Evolutionary conservation across 30 jellyfish, hydroid and myxozoan genomes (phyloP), one percentile per base, ranked within the genome.

Genomic region (Calvadosia cruxmelitensis): DNA sequence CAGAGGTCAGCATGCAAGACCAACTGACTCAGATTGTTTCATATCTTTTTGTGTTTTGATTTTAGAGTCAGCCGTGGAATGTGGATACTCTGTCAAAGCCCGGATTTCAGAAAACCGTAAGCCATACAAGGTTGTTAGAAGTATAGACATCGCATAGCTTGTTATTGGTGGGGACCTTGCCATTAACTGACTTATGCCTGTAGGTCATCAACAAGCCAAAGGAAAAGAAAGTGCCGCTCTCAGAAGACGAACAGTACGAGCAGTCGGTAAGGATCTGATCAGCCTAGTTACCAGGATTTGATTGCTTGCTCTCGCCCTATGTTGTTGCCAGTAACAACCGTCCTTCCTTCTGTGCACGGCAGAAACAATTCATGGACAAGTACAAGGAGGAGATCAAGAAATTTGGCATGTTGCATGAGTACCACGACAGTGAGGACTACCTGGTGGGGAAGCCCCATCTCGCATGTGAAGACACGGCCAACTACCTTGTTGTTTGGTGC

Each of bases 341-440:
- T 70, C 24, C n/a, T 2, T 27, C 1, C 3, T 53, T 30, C 50
- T 30, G 3, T 53, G 28, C 23, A 49, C 68, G 50, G 2, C 71
- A 90, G 99, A 90, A 90, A 79, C 77, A 76, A 66, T 90, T 90
- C 62, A 77, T 78, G 93, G 96, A 92, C 42, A 57, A 92, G 57
- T 34, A 92, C 78, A 92, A 71, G 63, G 95, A 79, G 12, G 94
- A 75, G 16, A 92, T 92, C 30, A 92, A 84, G 79, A 83, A 82
- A 33, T 92, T 77, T 79, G 99, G 99, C 53, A 92, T 92, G 99
- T 57, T 92, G 66, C 95, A 80, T 49, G 95, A 92, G 50, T 82
- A 79, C 57, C 94, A 76, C 34, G 99, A 92, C 64, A 75, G 93
- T 76, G 95, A 80, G 66, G 75, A 72, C 32, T 81, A 74, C 67